phyloP scores from a whole-genome alignment of 2,888 invertebrate species.

The Neoitamus cyanurus region DNA sequence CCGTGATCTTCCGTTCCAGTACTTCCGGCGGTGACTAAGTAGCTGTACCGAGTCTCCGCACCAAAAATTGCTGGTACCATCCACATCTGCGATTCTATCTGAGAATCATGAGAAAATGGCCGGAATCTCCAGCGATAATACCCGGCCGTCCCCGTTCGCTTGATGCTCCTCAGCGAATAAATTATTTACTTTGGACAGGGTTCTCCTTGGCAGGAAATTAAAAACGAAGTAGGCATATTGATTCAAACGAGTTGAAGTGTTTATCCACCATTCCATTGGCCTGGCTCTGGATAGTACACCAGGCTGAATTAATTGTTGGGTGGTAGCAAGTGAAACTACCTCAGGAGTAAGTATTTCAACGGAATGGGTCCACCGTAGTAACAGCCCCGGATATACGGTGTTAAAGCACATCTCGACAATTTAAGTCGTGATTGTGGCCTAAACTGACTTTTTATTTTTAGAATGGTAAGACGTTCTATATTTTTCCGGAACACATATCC shows the following conservation, averaged over 20 bases:
- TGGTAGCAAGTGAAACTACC: constrained; percentile 33
- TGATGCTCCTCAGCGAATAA: constrained; percentile 22
- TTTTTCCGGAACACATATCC: too few relatives aligned
- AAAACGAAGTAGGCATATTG: constrained; percentile 54
- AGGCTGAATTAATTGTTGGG: constrained; percentile 38
- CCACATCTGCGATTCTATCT: not conserved
- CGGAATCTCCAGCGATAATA: not conserved
- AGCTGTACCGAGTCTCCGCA: not conserved
- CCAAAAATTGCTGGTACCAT: not conserved
- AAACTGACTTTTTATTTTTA: too few relatives aligned
- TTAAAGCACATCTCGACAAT: too few relatives aligned
- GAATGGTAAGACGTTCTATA: too few relatives aligned
- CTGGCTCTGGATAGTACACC: not conserved
- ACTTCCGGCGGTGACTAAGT: not conserved
- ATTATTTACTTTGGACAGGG: constrained; percentile 47
- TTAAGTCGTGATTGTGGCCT: too few relatives aligned
- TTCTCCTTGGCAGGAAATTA: constrained; percentile 51
- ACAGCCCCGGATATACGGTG: not conserved
- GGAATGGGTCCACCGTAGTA: not conserved
- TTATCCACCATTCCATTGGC: constrained; percentile 36
- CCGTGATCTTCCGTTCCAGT: constrained; percentile 35
- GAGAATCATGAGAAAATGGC: not conserved
- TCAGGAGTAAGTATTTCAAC: not conserved
- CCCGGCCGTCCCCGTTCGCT: not conserved
- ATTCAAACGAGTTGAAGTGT: constrained; percentile 49